Conservation (phyloP, 1,140 invertebrate species). For the Listronotus bonariensis region DNA sequence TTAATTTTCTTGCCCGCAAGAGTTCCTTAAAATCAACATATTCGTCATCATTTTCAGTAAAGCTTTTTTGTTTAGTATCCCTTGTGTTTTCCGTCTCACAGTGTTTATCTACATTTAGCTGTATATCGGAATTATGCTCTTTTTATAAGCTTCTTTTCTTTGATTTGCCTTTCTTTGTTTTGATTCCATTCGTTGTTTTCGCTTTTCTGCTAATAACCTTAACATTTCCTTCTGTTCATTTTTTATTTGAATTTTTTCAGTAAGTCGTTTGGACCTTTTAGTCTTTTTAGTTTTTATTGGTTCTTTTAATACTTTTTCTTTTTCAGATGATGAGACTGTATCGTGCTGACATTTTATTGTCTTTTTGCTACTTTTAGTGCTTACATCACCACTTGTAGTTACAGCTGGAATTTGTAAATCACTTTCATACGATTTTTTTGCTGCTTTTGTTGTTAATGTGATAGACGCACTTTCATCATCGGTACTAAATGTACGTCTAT, state of each 20-base stretch:
- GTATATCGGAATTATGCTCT: background rate
- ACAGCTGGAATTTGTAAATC: slow-evolving; percentile 34
- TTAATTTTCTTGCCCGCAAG: slow-evolving; percentile 38
- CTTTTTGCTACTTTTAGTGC: background rate
- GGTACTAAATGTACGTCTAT: slow-evolving; percentile 3
- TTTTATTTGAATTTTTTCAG: slow-evolving; percentile 19
- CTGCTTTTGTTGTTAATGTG: slow-evolving; percentile 41
- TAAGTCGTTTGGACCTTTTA: slow-evolving; percentile 23
- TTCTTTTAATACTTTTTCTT: slow-evolving; percentile 10
- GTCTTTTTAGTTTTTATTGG: slow-evolving; percentile 14
- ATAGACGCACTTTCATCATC: slow-evolving; percentile 10
- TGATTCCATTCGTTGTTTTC: slow-evolving; percentile 24
- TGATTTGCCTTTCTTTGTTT: slow-evolving; percentile 6
- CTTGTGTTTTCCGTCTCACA: background rate
- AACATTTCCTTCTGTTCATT: slow-evolving; percentile 21
- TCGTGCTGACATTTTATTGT: background rate
- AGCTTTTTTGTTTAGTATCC: background rate
- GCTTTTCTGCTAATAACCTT: slow-evolving; percentile 11
- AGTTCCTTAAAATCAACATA: slow-evolving; percentile 41
- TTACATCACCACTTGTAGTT: slow-evolving; percentile 26
- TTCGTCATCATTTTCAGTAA: slow-evolving; percentile 31
- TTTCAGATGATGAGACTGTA: slow-evolving; percentile 25
- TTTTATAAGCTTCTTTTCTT: background rate
- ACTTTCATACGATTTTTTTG: slow-evolving; percentile 42
- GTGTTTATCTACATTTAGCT: background rate